phyloP scores from a whole-genome alignment of 2,797 vertebrate genomes.

The Eulemur mongoz region DNA sequence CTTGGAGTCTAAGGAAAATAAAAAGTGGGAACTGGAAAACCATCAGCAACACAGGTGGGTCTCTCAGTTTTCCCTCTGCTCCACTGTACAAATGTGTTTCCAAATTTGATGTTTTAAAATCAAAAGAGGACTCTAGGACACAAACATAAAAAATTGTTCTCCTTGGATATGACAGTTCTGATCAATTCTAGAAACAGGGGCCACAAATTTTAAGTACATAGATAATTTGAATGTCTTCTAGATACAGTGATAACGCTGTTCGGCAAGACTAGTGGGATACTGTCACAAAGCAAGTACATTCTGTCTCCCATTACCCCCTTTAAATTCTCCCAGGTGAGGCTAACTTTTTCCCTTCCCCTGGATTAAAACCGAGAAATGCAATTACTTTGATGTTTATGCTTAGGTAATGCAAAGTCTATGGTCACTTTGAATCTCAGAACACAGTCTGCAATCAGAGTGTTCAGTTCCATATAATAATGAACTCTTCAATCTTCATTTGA shows the following conservation, averaged over 20 bases:
- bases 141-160: not conserved
- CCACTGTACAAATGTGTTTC: not conserved
- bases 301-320: not conserved
- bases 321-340: not conserved
- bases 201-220: not conserved
- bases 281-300: not conserved
- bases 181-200: slow-evolving; percentile 23
- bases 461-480: not conserved
- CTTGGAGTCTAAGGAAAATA: not conserved
- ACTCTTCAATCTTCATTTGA: slow-evolving; percentile 27
- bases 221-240: not conserved
- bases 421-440: slow-evolving; percentile 35
- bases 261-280: not conserved
- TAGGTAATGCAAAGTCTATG: not conserved
- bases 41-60: not conserved
- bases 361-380: slow-evolving; percentile 13
- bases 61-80: not conserved
- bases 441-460: not conserved
- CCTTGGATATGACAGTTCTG: not conserved
- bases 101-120: slow-evolving; percentile 29
- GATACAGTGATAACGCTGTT: not conserved
- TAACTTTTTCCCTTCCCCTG: not conserved
- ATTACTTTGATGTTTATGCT: not conserved
- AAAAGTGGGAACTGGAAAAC: not conserved
- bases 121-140: not conserved